A percentile compares a stretch with the other conserved stretches of the same genome.
These are phyloP conservation scores for Heliangelus exortis DNA, from an alignment of 2,797 vertebrate genomes.

Conservation along the genomic window DNA sequence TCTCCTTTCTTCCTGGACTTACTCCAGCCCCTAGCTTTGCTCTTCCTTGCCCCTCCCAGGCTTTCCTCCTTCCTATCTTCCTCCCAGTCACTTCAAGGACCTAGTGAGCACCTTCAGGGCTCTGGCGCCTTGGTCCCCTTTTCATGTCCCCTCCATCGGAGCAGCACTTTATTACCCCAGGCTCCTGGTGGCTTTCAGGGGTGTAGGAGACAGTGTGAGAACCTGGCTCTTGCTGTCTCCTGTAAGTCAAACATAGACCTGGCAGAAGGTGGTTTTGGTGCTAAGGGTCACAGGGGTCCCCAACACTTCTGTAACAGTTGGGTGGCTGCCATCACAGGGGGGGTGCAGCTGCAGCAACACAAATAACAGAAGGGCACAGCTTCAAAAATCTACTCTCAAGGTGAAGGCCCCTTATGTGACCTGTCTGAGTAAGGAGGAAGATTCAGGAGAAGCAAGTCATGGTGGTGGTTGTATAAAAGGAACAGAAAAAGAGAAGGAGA, in stretches of 20 bases:
- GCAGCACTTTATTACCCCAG: not conserved
- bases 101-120: not conserved
- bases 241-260: not conserved
- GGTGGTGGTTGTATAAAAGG: not conserved
- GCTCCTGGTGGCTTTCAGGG: not conserved
- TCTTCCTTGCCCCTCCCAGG: not conserved
- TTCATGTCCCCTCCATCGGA: rapidly evolving
- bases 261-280: not conserved
- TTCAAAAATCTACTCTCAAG: not conserved
- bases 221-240: not conserved
- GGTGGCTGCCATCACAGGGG: not conserved
- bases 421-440: not conserved
- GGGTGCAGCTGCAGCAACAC: rapidly evolving
- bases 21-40: not conserved
- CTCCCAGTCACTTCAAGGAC: not conserved
- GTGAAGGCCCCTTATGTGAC: not conserved
- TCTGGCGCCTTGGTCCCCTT: not conserved
- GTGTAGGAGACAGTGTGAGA: not conserved
- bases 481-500: not conserved
- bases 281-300: not conserved
- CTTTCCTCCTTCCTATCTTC: not conserved
- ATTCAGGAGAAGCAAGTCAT: not conserved
- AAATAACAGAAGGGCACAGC: not conserved
- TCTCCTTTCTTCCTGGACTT: not conserved
- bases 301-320: rapidly evolving